These are phyloP conservation scores for Drosophila kanapiae DNA, from an alignment of 1,140 invertebrate genomes.

Conservation along the genomic window DNA sequence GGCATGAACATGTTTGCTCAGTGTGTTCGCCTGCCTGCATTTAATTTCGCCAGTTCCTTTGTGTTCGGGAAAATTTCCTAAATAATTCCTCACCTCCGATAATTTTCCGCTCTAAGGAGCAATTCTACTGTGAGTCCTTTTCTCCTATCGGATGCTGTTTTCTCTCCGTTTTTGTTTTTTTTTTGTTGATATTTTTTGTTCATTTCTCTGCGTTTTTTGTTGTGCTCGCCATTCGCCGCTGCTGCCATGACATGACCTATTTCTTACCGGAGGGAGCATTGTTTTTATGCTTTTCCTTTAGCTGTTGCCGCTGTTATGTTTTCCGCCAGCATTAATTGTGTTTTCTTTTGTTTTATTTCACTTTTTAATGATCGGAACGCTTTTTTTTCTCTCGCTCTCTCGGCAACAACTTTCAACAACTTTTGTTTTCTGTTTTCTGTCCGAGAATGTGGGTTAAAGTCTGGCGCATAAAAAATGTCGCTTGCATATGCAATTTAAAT, in stretches of 20 bases:
- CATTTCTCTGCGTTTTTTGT: slow-evolving; percentile 25
- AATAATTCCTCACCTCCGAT: slow-evolving; percentile 20
- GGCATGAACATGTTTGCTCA: slow-evolving; percentile 23
- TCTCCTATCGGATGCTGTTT: slow-evolving; percentile 4
- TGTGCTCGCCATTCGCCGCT: slow-evolving; percentile 38
- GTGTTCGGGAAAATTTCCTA: slow-evolving; percentile 12
- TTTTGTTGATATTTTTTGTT: slow-evolving; percentile 9
- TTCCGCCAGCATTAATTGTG: slow-evolving; percentile 42
- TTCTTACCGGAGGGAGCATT: slow-evolving; percentile 14
- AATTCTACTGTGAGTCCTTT: neutral
- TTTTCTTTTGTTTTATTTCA: slow-evolving; percentile 48
- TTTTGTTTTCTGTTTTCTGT: slow-evolving; percentile 30
- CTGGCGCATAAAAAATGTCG: slow-evolving; percentile 3
- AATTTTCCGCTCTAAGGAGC: slow-evolving; percentile 36
- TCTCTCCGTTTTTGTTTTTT: neutral
- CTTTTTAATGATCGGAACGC: slow-evolving; percentile 26
- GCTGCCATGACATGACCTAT: slow-evolving; percentile 26
- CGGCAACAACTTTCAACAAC: slow-evolving; percentile 26
- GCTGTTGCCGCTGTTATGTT: slow-evolving; percentile 16
- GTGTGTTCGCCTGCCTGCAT: slow-evolving; percentile 29
- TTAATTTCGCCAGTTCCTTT: slow-evolving; percentile 34
- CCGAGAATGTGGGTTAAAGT: slow-evolving; percentile 41
- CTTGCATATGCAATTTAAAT: slow-evolving; percentile 38
- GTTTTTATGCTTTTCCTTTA: slow-evolving; percentile 24
- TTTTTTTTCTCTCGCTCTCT: neutral